A percentile compares a stretch with the other conserved stretches of the same genome.
These are phyloP conservation scores for Spheniscus humboldti DNA, from an alignment of 2,797 vertebrate species.

Conservation along the genomic window DNA sequence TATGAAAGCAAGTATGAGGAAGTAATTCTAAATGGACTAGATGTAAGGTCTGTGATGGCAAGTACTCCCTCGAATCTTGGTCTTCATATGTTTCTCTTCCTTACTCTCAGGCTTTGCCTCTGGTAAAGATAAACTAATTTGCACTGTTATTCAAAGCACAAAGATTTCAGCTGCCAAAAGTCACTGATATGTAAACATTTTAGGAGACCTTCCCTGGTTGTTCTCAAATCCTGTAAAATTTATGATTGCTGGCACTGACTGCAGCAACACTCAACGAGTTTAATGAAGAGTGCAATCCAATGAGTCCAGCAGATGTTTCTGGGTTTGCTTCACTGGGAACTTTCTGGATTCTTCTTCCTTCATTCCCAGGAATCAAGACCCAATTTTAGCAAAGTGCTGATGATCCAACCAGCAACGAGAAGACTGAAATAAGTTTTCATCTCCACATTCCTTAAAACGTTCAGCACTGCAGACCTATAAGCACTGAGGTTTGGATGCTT, in stretches of 20 bases:
- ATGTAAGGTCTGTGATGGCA: neutral
- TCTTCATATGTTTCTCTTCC: neutral
- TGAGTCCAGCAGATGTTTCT: slow-evolving; percentile 48
- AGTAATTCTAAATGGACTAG: neutral
- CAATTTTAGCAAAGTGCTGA: slow-evolving; percentile 49
- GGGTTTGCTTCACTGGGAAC: slow-evolving; percentile 40
- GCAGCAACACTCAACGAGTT: neutral
- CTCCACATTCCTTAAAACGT: neutral
- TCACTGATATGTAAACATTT: neutral
- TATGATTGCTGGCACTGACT: neutral
- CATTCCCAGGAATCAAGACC: slow-evolving; percentile 46
- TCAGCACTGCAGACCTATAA: neutral
- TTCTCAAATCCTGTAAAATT: neutral
- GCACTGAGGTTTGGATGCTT: neutral
- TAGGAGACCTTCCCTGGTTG: neutral
- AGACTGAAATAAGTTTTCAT: slow-evolving; percentile 12
- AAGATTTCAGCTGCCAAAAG: neutral
- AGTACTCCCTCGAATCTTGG: neutral
- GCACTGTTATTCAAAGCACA: neutral
- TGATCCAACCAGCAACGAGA: neutral
- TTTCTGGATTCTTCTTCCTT: slow-evolving; percentile 42
- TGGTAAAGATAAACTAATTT: neutral
- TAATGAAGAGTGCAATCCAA: slow-evolving; percentile 26
- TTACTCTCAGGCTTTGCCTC: neutral
- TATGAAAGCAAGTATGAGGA: neutral